phyloP scores from a whole-genome alignment of 2,888 invertebrate species.

The Sinotaia quadrata region DNA sequence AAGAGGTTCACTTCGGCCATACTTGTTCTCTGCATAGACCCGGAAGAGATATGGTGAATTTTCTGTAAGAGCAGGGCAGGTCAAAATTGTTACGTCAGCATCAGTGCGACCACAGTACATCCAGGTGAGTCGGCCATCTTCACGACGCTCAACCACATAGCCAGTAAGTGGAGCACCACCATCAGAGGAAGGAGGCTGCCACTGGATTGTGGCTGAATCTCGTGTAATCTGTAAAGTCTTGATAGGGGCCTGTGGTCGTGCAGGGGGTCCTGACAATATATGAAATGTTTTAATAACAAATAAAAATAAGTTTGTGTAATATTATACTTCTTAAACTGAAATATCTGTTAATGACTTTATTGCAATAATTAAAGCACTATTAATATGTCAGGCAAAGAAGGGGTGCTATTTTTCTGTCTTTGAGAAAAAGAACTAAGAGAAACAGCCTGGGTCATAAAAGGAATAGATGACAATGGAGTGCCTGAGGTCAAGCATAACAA shows the following conservation, averaged over 20 bases:
- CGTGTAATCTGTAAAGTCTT: constrained; percentile 65
- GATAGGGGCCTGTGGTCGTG: constrained; percentile 67
- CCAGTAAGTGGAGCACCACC: constrained; percentile 70
- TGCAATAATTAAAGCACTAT: too few relatives aligned
- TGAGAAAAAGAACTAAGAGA: too few relatives aligned
- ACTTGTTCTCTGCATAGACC: constrained; percentile 87
- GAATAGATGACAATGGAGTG: too few relatives aligned
- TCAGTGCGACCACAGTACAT: constrained; percentile 63
- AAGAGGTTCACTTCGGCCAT: constrained; percentile 84
- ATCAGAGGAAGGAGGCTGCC: constrained; percentile 71
- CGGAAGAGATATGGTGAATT: constrained; percentile 89
- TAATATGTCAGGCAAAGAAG: too few relatives aligned
- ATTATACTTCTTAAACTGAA: too few relatives aligned
- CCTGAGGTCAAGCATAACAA: too few relatives aligned
- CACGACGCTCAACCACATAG: constrained; percentile 67
- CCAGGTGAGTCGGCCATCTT: constrained; percentile 64
- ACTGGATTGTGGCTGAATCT: constrained; percentile 69
- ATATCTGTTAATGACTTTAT: too few relatives aligned
- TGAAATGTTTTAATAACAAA: too few relatives aligned
- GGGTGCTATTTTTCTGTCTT: too few relatives aligned
- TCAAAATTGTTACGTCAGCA: constrained; percentile 49
- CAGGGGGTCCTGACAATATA: constrained; percentile 58
- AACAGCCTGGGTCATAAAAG: too few relatives aligned
- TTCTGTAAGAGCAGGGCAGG: constrained; percentile 78
- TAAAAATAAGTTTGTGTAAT: too few relatives aligned